Evolutionary conservation across 2,113 vertebrate genomes (phyloP).

Genomic region (Azemiops feae): DNA sequence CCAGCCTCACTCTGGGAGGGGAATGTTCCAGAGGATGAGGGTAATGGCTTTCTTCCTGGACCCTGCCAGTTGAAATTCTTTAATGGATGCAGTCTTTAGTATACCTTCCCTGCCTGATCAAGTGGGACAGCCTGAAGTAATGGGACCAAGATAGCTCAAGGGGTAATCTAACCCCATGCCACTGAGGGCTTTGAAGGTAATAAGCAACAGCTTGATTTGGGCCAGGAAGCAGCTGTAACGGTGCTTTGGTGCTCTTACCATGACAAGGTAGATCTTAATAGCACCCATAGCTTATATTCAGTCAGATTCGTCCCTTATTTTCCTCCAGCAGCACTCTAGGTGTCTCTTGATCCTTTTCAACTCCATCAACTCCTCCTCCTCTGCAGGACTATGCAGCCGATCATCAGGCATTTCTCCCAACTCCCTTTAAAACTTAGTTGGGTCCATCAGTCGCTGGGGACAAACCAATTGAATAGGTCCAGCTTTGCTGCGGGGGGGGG

Average conservation of each 20-base stretch:
- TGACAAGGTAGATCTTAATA: neutral
- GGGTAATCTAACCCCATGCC: neutral
- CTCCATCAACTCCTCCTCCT: neutral
- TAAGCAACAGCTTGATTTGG: neutral
- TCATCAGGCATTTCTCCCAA: neutral
- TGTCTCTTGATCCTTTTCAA: neutral
- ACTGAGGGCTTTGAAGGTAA: neutral
- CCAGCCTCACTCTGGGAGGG: neutral
- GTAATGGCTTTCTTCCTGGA: neutral
- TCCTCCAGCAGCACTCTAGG: neutral
- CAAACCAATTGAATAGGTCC: neutral
- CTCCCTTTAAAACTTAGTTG: neutral
- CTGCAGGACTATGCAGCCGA: neutral
- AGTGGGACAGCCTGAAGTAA: neutral
- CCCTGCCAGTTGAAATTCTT: neutral
- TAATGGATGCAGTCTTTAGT: neutral
- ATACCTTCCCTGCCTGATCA: neutral
- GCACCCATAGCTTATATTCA: neutral
- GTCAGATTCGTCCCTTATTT: neutral
- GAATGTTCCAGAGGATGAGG: neutral
- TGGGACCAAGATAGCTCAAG: neutral
- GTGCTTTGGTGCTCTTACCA: neutral
- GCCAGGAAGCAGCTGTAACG: neutral
- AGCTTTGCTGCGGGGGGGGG: neutral
- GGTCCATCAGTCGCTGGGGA: neutral